Base-by-base conservation (phyloP, 2,113 vertebrate species). In the Lipophrys pholis region DNA sequence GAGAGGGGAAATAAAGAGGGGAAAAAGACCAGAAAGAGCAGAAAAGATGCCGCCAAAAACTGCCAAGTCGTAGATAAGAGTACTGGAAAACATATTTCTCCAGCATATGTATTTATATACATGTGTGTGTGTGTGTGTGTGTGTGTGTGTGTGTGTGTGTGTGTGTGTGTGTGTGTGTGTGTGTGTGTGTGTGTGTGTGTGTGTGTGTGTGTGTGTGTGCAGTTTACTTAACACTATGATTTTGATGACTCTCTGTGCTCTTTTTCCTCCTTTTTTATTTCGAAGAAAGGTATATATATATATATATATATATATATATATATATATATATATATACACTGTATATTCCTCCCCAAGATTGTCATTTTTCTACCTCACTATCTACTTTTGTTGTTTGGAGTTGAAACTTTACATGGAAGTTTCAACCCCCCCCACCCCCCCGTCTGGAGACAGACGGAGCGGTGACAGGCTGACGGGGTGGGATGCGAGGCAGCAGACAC, bases 1-100 rank as follows among this genome's bases (percentile, higher is more conserved):
- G 67, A 48, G 42, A 75, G 15, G 8, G 38, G 66, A 64, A 83
- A 83, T 78, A 77, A 80, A 78, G 6, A 56, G 39, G 43, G 21
- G 49, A 35, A 17, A 48, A 40, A 69, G 60, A 71, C 43, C 39
- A 64, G 65, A 14, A 48, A 56, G 48, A 56, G 53, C 11, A 66
- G 48, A 42, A 71, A 49, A 17, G 73, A 57, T n/a, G 48, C 45
- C 60, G 59, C 73, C 61, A 66, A 80, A 59, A 73, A 73, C 41
- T 55, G 41, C 36, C 58, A n/a, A 53, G 42, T 36, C 56, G 49
- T 60, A 70, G 49, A 76, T 73, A 69, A 71, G 43, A 84, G 60
- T 40, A 21, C 7, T 60, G 46, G 48, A 48, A 54, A 49, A 35
- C 54, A n/a, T n/a, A 49, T 61, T 71, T 30, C 55, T 57, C 56